phyloP scores from a whole-genome alignment of 2,888 invertebrate genomes.

The Luffia ferchaultella region DNA sequence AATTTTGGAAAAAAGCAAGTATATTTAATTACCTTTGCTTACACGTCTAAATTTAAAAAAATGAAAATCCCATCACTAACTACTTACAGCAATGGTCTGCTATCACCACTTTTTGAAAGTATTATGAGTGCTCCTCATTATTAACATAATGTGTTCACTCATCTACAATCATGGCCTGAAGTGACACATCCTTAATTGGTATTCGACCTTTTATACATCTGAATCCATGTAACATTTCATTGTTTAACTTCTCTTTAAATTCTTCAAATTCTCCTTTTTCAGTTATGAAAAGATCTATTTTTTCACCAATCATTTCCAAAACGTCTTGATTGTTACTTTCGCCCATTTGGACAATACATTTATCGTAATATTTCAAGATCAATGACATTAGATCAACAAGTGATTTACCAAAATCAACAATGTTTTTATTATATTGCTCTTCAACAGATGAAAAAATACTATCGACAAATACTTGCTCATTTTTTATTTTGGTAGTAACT shows the following conservation, averaged over 20 bases:
- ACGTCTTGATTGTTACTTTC: constrained; percentile 26
- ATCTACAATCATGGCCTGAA: background rate
- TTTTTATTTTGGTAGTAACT: background rate
- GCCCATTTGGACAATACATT: constrained; percentile 37
- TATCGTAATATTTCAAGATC: constrained; percentile 34
- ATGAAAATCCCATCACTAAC: no score
- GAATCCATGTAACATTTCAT: constrained; percentile 25
- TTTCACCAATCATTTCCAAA: constrained; percentile 27
- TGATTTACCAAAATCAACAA: constrained; percentile 25
- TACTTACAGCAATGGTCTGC: no score
- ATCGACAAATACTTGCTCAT: background rate
- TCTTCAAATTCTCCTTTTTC: constrained; percentile 25
- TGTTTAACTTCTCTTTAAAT: constrained; percentile 28
- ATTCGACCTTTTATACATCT: constrained; percentile 12
- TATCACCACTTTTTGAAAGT: no score
- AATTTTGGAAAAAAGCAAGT: no score
- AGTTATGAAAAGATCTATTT: constrained; percentile 36
- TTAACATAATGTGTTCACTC: no score
- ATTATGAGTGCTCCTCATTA: no score
- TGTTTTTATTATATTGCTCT: background rate
- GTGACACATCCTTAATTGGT: background rate
- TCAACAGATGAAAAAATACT: background rate
- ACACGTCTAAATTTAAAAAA: no score
- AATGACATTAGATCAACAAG: constrained; percentile 27
- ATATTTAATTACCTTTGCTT: no score